Base-by-base conservation (phyloP, 92 coral and sea anemone genomes). In the Epizoanthus scotinus region DNA sequence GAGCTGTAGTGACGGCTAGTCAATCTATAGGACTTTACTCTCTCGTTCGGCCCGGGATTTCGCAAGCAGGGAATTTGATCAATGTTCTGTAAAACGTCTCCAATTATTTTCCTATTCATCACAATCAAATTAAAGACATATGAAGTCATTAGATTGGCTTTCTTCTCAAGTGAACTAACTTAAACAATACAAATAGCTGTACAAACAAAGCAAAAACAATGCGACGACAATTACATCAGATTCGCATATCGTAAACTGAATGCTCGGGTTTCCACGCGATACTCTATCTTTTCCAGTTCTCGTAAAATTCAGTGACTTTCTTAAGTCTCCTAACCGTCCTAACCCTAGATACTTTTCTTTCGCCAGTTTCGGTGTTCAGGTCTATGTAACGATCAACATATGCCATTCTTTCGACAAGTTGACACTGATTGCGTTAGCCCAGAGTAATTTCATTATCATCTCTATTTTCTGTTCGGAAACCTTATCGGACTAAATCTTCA, bases 21-120 rank as follows among this genome's bases (percentile, higher is more conserved):
- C 52, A 47, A 10, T 47, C 52, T 47, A 15, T 47, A 15, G 52
- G 52, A 47, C 7, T 12, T 13, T 47, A 9, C 2, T 1, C 52
- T 47, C 52, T 47, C 52, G 52, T 10, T 47, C 52, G 52, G 52
- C 14, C 52, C 52, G 52, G 52, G 17, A 47, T 10, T 2, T 47
- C 52, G 17, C 9, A 47, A 9, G 17, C 9, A 47, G 9, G 52
- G 52, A 63, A 44, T 38, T 44, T 68, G 34, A 42, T 38, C 55
- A 21, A 24, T 2, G 17, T 36, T n/a, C 28, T 68, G 52, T 9
- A 68, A 52, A 44, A 38, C 44, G 73, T 21, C 73, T 68, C 73
- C 19, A 68, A 68, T 68, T 68, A 68, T 68, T 68, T 25, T 68
- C 53, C 20, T 53, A 68, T 68, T 68, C 55, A 68, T 68, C 73